Percentiles rank a stretch among this genome's conserved stretches.
Evolutionary conservation across 1,140 invertebrate species (phyloP).

Genomic region (Protaetia brevitarsis): DNA sequence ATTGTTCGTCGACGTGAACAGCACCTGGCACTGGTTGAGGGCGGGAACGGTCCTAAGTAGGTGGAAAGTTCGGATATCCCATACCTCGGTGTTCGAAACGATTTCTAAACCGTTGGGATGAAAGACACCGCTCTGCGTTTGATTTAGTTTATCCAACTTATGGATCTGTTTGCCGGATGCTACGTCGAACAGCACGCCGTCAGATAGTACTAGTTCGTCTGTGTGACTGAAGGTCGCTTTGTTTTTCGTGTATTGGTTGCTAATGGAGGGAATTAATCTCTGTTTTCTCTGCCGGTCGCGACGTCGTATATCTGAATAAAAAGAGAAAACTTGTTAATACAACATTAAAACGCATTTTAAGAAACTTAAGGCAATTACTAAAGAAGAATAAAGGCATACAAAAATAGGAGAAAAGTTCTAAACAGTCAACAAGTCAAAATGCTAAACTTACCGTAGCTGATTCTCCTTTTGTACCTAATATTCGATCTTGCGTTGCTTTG

Average conservation of each 20-base stretch:
- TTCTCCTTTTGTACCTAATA: conserved; percentile 80
- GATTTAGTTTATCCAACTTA: conserved; percentile 97
- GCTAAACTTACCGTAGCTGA: conserved; percentile 60
- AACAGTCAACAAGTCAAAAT: no score
- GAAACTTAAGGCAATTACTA: conserved; percentile 25
- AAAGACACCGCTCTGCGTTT: conserved; percentile 91
- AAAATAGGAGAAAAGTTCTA: no score
- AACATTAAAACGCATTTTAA: conserved; percentile 28
- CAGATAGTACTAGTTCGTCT: conserved; percentile 90
- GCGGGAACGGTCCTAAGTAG: conserved; percentile 89
- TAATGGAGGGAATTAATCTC: conserved; percentile 70
- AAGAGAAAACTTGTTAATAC: conserved; percentile 30
- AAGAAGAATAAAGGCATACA: no score
- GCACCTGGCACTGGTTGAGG: conserved; percentile 82
- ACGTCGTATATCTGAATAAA: conserved; percentile 85
- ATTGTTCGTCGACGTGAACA: conserved; percentile 66
- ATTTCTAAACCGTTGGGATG: conserved; percentile 94
- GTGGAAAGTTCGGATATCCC: conserved; percentile 95
- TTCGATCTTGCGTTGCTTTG: conserved; percentile 78
- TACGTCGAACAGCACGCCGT: conserved; percentile 96
- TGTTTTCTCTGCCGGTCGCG: conserved; percentile 67
- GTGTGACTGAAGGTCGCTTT: conserved; percentile 90
- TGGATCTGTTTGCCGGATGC: conserved; percentile 83
- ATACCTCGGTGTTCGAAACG: conserved; percentile 86
- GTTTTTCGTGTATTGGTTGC: conserved; percentile 92